Evolutionary conservation across 2,888 invertebrate genomes (phyloP), one percentile per base, ranked within the genome.

Genomic region (Entomobrya multifasciata): DNA sequence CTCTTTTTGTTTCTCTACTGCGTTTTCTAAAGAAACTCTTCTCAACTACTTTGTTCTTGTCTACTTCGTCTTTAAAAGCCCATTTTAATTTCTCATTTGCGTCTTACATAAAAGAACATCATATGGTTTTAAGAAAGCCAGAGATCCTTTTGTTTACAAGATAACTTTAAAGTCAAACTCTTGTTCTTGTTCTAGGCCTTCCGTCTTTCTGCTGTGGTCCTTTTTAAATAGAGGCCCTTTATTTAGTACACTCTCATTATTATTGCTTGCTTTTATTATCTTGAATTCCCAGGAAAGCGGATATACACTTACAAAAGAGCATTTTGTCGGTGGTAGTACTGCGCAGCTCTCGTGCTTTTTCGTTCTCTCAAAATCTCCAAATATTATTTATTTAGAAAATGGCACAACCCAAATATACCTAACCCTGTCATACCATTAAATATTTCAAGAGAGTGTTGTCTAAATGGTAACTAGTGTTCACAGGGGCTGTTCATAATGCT

Each of bases 211-310:
- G n/a, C n/a, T n/a, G n/a, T n/a, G n/a, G n/a, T n/a, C n/a, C n/a
- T n/a, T n/a, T 2, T 47, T 47, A 8, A 4, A 15, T n/a, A 4
- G 17, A n/a, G 52, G 8, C 52, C 52, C 20, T 55, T 10, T 55
- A n/a, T 17, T 10, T 2, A 17, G 6, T 55, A 6, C 1, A 2
- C 52, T 55, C 10, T 55, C 20, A 20, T 15, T 55, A 4, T 55
- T n/a, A 13, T 49, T 1, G n/a, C 17, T 55, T 55, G 52, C 17
- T 57, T 57, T 57, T 57, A 57, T 57, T 57, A 57, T 25, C 57
- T 57, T 15, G 25, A 57, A 15, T 57, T 57, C 57, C 57, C 57
- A 57, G 57, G 52, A 20, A 52, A 52, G 41, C 49, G n/a, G n/a
- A 49, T 13, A 15, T 15, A 57, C 22, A 57, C 22, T 22, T 11